phyloP scores from a whole-genome alignment of 2,113 vertebrate genomes.

The Nothocercus nigrocapillus region DNA sequence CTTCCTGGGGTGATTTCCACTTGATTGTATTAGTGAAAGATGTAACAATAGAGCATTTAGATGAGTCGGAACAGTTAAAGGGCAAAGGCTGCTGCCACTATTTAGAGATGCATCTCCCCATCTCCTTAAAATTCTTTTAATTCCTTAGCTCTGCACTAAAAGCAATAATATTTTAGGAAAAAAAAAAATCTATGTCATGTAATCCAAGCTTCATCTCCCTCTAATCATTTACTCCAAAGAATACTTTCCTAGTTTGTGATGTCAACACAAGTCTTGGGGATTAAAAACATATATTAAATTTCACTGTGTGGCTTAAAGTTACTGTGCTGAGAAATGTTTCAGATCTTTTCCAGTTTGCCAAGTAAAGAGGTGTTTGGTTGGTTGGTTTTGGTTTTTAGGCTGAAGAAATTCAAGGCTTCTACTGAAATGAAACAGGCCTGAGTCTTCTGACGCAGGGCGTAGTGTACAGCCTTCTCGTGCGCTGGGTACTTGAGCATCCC shows the following conservation, averaged over 20 bases:
- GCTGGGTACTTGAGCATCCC: neutral
- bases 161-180: neutral
- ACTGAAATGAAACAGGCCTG: neutral
- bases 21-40: neutral
- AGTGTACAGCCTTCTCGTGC: fast-evolving
- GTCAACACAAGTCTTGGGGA: constrained; percentile 28
- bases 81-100: neutral
- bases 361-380: neutral
- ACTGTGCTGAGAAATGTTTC: neutral
- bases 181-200: neutral
- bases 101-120: neutral
- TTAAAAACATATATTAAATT: constrained; percentile 32
- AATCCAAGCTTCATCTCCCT: neutral
- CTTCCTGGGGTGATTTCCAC: neutral
- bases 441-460: neutral
- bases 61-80: neutral
- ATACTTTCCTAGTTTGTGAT: constrained; percentile 5
- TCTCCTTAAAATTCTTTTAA: neutral
- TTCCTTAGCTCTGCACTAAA: constrained; percentile 18
- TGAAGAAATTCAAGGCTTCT: neutral
- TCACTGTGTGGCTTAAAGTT: neutral
- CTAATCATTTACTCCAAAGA: neutral
- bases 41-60: neutral
- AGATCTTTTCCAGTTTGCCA: neutral
- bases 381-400: no score